phyloP scores from a whole-genome alignment of 2,113 vertebrate species.

The Neotoma lepida region DNA sequence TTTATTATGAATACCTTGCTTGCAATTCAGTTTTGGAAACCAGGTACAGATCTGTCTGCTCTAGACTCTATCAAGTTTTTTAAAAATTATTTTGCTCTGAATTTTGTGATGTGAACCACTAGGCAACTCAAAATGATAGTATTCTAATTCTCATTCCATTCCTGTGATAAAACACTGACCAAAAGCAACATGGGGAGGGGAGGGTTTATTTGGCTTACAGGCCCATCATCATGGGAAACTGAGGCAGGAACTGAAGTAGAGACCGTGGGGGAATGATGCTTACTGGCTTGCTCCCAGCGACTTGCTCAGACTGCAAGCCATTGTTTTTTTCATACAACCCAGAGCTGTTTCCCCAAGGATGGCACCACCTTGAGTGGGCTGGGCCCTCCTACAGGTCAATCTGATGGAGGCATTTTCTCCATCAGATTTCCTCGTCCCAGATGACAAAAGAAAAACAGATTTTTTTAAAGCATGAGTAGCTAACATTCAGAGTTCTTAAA shows the following conservation, averaged over 20 bases:
- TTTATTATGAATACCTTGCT: background rate
- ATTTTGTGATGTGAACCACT: background rate
- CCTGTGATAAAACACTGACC: background rate
- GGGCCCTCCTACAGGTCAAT: background rate
- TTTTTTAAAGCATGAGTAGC: no score
- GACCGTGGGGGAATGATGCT: background rate
- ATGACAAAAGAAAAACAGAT: no score
- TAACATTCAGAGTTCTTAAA: background rate
- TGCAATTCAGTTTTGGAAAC: background rate
- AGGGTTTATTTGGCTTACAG: background rate
- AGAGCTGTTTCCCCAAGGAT: background rate
- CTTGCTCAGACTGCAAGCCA: background rate
- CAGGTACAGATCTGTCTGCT: background rate
- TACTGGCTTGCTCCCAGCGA: background rate
- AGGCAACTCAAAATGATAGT: background rate
- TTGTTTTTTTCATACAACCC: background rate
- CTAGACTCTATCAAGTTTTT: no score
- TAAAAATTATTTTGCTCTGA: background rate
- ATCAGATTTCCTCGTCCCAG: background rate
- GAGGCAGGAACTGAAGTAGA: background rate
- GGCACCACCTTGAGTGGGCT: background rate
- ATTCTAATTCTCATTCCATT: background rate
- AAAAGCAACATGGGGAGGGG: background rate
- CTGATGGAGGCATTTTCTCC: background rate
- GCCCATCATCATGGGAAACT: background rate